Conservation (phyloP, 1,140 invertebrate species). For the Drosophila micromelanica region DNA sequence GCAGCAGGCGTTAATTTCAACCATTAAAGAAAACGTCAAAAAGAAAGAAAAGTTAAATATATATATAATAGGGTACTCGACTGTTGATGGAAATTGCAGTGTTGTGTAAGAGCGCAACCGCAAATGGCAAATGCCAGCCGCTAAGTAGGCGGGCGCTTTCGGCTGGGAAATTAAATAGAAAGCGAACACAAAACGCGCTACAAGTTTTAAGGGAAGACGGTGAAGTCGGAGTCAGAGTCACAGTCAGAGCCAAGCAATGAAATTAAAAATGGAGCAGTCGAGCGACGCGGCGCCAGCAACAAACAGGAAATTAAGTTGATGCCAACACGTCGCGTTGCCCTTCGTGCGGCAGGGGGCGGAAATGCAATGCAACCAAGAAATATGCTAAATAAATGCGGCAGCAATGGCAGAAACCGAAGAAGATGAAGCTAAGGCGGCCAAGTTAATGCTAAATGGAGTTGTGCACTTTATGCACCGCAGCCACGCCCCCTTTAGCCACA, state of each 20-base stretch:
- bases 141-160: conserved; percentile 64
- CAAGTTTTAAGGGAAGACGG: conserved; percentile 62
- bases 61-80: conserved; percentile 11
- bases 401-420: conserved; percentile 11
- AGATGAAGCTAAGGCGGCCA: conserved; percentile 44
- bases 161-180: conserved; percentile 78
- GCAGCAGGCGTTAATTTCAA: conserved; percentile 51
- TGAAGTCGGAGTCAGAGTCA: conserved; percentile 24
- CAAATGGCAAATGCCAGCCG: conserved; percentile 54
- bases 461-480: conserved; percentile 54
- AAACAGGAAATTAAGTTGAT: conserved; percentile 79
- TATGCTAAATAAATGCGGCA: conserved; percentile 76
- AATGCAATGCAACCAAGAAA: conserved; percentile 70
- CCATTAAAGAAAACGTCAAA: conserved; percentile 45
- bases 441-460: conserved; percentile 76
- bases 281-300: conserved; percentile 18
- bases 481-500: neutral
- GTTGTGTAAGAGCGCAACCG: conserved; percentile 46
- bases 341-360: conserved; percentile 33
- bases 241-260: conserved; percentile 39
- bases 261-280: conserved; percentile 71
- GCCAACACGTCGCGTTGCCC: conserved; percentile 43
- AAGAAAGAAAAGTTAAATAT: conserved; percentile 9
- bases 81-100: conserved; percentile 55
- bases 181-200: conserved; percentile 57